Evolutionary conservation across 2,888 invertebrate genomes (phyloP).

Genomic region (Drosophila limbata): DNA sequence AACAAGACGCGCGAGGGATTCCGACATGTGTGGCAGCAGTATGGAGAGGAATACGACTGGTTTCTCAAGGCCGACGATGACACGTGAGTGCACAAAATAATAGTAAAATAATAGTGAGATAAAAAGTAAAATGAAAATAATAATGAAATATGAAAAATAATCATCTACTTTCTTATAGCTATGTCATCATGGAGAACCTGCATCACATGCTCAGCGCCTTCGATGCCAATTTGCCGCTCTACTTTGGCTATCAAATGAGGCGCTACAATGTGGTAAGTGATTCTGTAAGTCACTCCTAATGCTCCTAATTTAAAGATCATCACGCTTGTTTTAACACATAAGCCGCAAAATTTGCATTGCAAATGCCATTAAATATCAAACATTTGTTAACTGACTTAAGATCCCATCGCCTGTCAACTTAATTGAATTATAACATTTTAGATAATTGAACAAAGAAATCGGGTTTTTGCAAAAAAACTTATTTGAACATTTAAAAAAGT

Average conservation of each 20-base stretch:
- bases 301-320: constrained; percentile 26
- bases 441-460: not conserved
- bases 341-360: constrained; percentile 41
- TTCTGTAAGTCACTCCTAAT: not conserved
- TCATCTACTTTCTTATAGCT: constrained; percentile 86
- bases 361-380: constrained; percentile 27
- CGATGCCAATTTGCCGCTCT: constrained; percentile 90
- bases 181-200: constrained; percentile 97
- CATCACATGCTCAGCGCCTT: constrained; percentile 93
- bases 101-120: too few relatives aligned
- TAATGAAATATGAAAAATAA: too few relatives aligned
- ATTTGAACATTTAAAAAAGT: constrained; percentile 21
- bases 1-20: constrained; percentile 98
- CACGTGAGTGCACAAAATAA: constrained; percentile 90
- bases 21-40: constrained; percentile 92
- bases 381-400: constrained; percentile 17
- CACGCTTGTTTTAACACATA: not conserved
- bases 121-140: too few relatives aligned
- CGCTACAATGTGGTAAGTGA: constrained; percentile 78
- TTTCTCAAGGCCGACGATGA: constrained; percentile 99
- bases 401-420: not conserved
- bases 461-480: constrained; percentile 6
- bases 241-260: constrained; percentile 93
- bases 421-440: constrained; percentile 33
- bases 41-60: constrained; percentile 95